Percentiles rank a stretch among this genome's conserved stretches.
Evolutionary conservation across 2,797 vertebrate genomes (phyloP).

Genomic region (Discoglossus pictus): DNA sequence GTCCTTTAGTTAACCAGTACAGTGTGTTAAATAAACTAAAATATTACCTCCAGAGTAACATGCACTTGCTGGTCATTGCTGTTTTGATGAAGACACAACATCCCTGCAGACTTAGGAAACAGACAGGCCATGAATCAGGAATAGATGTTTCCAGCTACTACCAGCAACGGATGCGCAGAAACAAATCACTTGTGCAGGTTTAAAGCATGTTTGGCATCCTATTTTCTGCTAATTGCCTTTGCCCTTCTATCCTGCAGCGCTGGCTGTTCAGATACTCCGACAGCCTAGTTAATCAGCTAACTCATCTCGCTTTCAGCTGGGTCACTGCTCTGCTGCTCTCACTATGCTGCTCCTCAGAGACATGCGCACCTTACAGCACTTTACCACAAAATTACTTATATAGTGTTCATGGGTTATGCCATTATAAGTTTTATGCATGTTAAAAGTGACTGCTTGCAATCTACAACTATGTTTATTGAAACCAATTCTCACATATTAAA

Average conservation of each 20-base stretch:
- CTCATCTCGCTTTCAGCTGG: slow-evolving; percentile 19
- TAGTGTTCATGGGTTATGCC: not conserved
- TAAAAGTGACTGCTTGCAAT: no score
- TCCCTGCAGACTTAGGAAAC: no score
- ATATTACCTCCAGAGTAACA: no score
- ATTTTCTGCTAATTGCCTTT: slow-evolving; percentile 30
- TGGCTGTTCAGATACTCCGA: slow-evolving; percentile 3
- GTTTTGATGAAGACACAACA: no score
- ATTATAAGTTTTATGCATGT: no score
- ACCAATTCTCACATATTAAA: no score
- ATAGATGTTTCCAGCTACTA: slow-evolving; percentile 1
- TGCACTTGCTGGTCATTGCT: no score
- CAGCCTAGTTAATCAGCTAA: slow-evolving; percentile 21
- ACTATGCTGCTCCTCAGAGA: slow-evolving; percentile 12
- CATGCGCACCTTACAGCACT: not conserved
- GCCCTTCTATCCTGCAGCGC: slow-evolving; percentile 17
- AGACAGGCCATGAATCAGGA: not conserved
- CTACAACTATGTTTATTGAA: no score
- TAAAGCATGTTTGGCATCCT: slow-evolving; percentile 11
- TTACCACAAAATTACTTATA: not conserved
- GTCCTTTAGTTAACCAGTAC: no score
- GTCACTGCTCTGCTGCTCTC: slow-evolving; percentile 6
- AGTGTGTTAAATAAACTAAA: no score
- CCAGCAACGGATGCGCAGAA: not conserved
- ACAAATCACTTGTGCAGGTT: not conserved